Conservation (phyloP, 2,888 invertebrate species). For the Hydrotaea cyrtoneurina region DNA sequence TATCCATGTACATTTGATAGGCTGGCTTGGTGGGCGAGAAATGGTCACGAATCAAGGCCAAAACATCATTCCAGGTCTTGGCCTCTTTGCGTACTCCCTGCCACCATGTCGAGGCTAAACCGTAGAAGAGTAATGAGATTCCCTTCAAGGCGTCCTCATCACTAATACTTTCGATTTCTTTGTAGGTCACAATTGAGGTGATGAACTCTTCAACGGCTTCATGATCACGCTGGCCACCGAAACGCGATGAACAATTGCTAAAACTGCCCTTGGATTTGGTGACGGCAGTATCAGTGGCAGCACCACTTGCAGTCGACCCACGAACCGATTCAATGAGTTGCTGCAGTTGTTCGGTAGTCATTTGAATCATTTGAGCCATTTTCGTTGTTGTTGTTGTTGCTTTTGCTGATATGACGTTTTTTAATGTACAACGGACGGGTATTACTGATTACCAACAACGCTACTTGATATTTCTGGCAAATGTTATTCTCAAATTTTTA, state of each 20-base stretch:
- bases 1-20: constrained; percentile 77
- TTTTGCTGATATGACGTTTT: constrained; percentile 2
- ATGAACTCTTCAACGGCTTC: constrained; percentile 79
- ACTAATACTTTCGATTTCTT: constrained; percentile 77
- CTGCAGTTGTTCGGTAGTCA: constrained; percentile 76
- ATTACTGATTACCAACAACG: constrained; percentile 53
- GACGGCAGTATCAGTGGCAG: constrained; percentile 42
- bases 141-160: constrained; percentile 77
- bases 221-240: constrained; percentile 77
- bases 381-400: constrained; percentile 43
- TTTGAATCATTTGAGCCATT: constrained; percentile 70
- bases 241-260: constrained; percentile 73
- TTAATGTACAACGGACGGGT: constrained; percentile 11
- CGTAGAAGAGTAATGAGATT: constrained; percentile 74
- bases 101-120: constrained; percentile 77
- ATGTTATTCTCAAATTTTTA: constrained; percentile 48
- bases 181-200: constrained; percentile 75
- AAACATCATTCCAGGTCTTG: constrained; percentile 74
- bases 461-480: constrained; percentile 54
- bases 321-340: constrained; percentile 74
- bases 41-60: constrained; percentile 76
- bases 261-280: constrained; percentile 76
- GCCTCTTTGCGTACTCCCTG: constrained; percentile 77
- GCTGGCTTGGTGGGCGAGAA: constrained; percentile 78
- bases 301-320: constrained; percentile 69